Percentiles rank a stretch among this genome's conserved stretches.
These are phyloP conservation scores for Ostrea denselamellosa DNA, from an alignment of 1,140 invertebrate species.

Conservation along the genomic window DNA sequence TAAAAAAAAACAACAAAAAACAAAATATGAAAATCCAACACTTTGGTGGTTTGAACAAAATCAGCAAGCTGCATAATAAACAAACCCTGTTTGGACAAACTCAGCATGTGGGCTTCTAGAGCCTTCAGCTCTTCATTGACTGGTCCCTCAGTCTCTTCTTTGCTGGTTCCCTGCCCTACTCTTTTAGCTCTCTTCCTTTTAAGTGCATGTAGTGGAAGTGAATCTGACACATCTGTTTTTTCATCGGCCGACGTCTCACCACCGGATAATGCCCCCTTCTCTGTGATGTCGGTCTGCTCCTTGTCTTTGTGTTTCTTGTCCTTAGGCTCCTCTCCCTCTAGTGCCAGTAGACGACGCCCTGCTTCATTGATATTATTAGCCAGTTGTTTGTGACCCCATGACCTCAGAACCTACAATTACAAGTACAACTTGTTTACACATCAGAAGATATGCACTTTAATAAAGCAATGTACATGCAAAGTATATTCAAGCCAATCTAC, in stretches of 20 bases:
- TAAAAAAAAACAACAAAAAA: too few relatives aligned
- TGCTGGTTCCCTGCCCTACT: conserved; percentile 48
- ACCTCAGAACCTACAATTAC: conserved; percentile 70
- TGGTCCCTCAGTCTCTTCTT: conserved; percentile 66
- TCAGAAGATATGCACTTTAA: too few relatives aligned
- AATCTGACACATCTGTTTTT: conserved; percentile 44
- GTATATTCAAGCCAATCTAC: too few relatives aligned
- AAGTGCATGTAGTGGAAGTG: conserved; percentile 56
- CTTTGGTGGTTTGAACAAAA: too few relatives aligned
- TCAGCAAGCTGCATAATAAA: background rate
- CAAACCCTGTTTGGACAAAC: conserved; percentile 72
- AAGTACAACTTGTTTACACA: background rate
- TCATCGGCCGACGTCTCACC: conserved; percentile 53
- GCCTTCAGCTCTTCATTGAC: conserved; percentile 77
- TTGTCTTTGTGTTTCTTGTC: conserved; percentile 52
- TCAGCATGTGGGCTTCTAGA: conserved; percentile 76
- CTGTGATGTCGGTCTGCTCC: conserved; percentile 52
- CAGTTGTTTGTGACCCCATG: conserved; percentile 75
- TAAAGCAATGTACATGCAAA: too few relatives aligned
- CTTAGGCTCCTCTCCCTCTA: conserved; percentile 55
- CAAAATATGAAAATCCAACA: too few relatives aligned
- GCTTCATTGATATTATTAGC: conserved; percentile 75
- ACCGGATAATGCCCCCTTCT: conserved; percentile 53
- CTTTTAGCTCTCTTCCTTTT: conserved; percentile 67
- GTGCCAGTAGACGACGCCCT: conserved; percentile 71